A percentile compares a stretch with the other conserved stretches of the same genome.
Evolutionary conservation across 2,888 invertebrate genomes (phyloP).

Genomic region (Chalcis sispes): DNA sequence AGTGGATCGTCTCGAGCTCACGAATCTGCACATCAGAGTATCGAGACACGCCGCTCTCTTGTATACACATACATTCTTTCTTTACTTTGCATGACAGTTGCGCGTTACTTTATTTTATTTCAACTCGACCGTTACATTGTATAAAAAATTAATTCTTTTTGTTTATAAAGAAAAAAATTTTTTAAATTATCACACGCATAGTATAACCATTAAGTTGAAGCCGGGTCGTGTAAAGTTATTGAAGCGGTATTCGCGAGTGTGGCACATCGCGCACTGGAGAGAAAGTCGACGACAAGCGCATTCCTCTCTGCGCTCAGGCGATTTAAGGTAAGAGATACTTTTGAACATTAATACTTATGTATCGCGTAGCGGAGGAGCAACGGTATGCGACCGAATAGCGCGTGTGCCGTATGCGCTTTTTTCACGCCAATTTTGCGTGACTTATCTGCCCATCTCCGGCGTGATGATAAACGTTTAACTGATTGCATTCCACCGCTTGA

Average conservation of each 20-base stretch:
- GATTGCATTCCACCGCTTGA: no score
- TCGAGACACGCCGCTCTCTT: background rate
- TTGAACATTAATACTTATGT: background rate
- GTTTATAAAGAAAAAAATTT: no score
- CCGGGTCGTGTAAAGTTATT: background rate
- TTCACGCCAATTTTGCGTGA: no score
- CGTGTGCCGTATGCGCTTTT: background rate
- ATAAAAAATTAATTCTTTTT: no score
- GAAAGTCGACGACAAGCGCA: conserved; percentile 17
- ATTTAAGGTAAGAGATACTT: conserved; percentile 19
- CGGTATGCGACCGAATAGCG: background rate
- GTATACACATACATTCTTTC: background rate
- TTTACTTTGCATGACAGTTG: no score
- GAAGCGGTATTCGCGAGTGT: background rate
- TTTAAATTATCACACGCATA: background rate
- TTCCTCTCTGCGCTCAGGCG: background rate
- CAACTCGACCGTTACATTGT: no score
- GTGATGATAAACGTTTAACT: no score
- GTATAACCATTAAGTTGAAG: background rate
- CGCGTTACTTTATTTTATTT: no score
- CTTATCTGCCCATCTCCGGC: no score
- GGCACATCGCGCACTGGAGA: background rate
- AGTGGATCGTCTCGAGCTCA: background rate
- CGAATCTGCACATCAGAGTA: no score
- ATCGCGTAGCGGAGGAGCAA: no score